Base-by-base conservation (phyloP, 2,888 invertebrate species). In the Ochropacha duplaris region DNA sequence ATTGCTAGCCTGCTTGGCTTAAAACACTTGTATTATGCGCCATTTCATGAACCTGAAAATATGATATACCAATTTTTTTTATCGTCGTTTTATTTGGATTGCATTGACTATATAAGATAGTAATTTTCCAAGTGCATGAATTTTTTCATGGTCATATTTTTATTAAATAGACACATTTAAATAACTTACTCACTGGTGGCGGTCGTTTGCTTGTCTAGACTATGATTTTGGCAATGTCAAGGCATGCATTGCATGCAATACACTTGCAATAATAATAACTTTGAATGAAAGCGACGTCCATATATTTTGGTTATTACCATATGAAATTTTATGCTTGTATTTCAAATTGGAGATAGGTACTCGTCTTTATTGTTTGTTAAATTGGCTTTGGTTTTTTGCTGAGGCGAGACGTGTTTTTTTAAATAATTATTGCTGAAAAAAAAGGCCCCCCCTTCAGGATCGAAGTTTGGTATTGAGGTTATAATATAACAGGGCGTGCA, bases 181-280 rank as follows among this genome's bases (percentile, higher is more conserved):
- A 86, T 83, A 84, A 84, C 79, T 80, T 81, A 84, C 81, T 79
- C 75, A 66, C 64, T 68, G 79, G 74, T 63, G 62, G 61, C 66
- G 71, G 71, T 82, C 80, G 83, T 81, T 79, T 68, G 61, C 66
- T 61, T 60, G 84, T 83, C 84, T 85, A 85, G 84, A 85, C 88
- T 67, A 72, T 73, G 80, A 84, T 84, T 87, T 88, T 87, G 87
- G 87, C 86, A 87, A 79, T 76, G 81, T 82, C 83, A 84, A 85
- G 85, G 81, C 77, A 78, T 74, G 19, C 65, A 52, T 54, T 62
- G 55, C 49, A 56, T 31, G 50, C n/a, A n/a, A n/a, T 62, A 71
- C 65, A 69, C 54, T 57, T 56, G 59, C 60, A 60, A 61, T 56
- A 59, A 63, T 60, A 69, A 59, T 65, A 67, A 56, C 54, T 57